These are phyloP conservation scores for Cyphotilapia sp. DNA, from an alignment of 2,113 vertebrate genomes.

Conservation along the genomic window DNA sequence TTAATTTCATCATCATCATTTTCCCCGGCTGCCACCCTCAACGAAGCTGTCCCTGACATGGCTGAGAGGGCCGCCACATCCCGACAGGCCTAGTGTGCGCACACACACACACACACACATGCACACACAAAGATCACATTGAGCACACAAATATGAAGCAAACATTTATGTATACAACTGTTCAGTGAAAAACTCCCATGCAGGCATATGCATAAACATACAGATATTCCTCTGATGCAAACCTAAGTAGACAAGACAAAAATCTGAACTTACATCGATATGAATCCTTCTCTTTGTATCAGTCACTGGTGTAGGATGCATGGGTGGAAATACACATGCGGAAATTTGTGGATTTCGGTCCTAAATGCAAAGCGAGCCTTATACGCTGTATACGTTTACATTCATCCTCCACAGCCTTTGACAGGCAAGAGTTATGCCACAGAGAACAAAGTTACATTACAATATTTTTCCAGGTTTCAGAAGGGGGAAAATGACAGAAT, in stretches of 20 bases:
- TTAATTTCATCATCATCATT: constrained; percentile 93
- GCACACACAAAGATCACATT: neutral
- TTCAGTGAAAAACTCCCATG: neutral
- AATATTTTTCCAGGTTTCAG: neutral
- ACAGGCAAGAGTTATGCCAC: neutral
- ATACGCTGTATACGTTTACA: neutral
- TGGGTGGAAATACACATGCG: neutral
- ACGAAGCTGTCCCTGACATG: constrained; percentile 76
- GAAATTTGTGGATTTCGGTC: neutral
- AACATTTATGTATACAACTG: neutral
- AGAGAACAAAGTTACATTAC: neutral
- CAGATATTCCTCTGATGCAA: neutral
- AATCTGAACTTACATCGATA: neutral
- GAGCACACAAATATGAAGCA: neutral
- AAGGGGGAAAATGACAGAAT: neutral
- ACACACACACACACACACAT: neutral
- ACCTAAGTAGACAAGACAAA: neutral
- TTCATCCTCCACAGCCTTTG: neutral
- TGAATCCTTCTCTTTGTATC: neutral
- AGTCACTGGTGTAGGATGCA: neutral
- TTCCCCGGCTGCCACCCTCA: constrained; percentile 76
- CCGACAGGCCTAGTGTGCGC: constrained; percentile 34
- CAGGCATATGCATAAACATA: neutral
- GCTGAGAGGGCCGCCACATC: constrained; percentile 68
- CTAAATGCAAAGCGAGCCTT: neutral